phyloP scores from a whole-genome alignment of 1,140 invertebrate genomes.

The Cotesia chilonis region DNA sequence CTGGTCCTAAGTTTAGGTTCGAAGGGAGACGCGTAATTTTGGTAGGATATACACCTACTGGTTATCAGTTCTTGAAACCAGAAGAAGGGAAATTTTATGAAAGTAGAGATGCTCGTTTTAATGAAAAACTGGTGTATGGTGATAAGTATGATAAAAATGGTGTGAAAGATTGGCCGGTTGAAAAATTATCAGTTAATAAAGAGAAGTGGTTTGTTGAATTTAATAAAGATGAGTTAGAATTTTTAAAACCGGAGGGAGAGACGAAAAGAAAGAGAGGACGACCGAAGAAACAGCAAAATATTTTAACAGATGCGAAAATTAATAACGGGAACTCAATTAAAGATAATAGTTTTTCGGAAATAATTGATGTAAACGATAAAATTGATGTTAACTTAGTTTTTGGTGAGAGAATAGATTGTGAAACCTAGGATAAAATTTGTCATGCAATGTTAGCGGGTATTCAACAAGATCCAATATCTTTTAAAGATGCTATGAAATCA shows the following conservation, averaged over 20 bases:
- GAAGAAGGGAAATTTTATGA: constrained; percentile 32
- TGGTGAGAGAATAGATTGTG: neutral
- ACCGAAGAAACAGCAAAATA: neutral
- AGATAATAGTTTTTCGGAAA: neutral
- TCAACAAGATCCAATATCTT: constrained; percentile 13
- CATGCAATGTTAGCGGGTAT: constrained; percentile 10
- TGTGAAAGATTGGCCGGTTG: constrained; percentile 28
- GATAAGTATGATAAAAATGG: constrained; percentile 16
- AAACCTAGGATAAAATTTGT: neutral
- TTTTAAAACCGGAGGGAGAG: constrained; percentile 9
- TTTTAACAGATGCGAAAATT: neutral
- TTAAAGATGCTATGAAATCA: constrained; percentile 7
- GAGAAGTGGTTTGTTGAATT: constrained; percentile 23
- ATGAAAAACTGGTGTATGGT: constrained; percentile 26
- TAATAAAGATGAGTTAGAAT: constrained; percentile 5
- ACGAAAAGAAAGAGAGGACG: constrained; percentile 8
- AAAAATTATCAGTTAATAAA: constrained; percentile 9
- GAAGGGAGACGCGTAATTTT: constrained; percentile 10
- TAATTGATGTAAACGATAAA: neutral
- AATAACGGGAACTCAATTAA: constrained; percentile 17
- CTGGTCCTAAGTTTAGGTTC: constrained; percentile 24
- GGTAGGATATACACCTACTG: constrained; percentile 27
- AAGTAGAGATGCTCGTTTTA: constrained; percentile 29
- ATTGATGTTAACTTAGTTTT: neutral
- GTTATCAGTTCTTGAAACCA: constrained; percentile 15